phyloP scores from a whole-genome alignment of 2,113 vertebrate species.

The Pagrus major region DNA sequence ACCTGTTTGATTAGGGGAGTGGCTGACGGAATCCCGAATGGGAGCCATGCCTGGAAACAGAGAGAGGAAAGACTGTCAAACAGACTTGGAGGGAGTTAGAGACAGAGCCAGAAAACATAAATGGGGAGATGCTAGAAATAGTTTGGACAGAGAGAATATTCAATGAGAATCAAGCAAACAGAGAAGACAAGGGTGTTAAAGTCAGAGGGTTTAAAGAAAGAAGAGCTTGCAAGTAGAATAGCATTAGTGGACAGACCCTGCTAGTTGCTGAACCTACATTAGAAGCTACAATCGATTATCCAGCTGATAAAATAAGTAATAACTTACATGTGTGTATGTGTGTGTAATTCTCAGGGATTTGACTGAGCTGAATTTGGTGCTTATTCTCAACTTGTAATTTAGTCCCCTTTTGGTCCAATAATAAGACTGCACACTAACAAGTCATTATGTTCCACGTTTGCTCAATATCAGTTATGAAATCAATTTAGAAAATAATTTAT shows the following conservation, averaged over 20 bases:
- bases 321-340: neutral
- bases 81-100: slow-evolving; percentile 41
- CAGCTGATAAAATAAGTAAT: neutral
- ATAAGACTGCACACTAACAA: neutral
- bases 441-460: neutral
- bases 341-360: neutral
- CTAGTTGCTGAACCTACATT: neutral
- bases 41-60: slow-evolving; percentile 93
- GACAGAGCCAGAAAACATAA: slow-evolving; percentile 32
- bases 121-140: slow-evolving; percentile 25
- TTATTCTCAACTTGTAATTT: neutral
- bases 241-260: slow-evolving; percentile 18
- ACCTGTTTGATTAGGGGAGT: slow-evolving; percentile 98
- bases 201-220: slow-evolving; percentile 31
- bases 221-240: slow-evolving; percentile 12
- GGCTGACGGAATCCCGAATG: slow-evolving; percentile 97
- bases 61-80: slow-evolving; percentile 76
- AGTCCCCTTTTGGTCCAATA: neutral
- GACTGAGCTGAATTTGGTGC: neutral
- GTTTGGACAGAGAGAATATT: slow-evolving; percentile 18
- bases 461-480: neutral
- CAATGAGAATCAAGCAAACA: slow-evolving; percentile 43
- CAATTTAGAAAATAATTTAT: too few relatives aligned
- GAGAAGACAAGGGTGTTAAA: neutral
- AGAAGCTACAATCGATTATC: neutral